Percentiles rank a stretch among this genome's conserved stretches.
Conservation (phyloP, 2,797 vertebrate genomes). For the Danio aesculapii region DNA sequence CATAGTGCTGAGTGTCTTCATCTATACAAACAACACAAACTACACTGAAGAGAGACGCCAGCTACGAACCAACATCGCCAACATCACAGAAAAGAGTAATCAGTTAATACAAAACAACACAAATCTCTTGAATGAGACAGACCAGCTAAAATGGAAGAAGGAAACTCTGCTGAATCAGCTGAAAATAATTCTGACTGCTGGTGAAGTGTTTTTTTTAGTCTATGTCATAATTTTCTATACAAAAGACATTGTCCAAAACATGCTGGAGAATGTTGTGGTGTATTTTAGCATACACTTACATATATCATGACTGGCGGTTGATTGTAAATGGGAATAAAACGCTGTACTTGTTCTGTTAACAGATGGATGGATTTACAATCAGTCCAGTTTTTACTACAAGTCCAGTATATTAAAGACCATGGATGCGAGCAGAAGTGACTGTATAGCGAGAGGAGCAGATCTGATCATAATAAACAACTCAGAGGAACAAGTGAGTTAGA, state of each 20-base stretch:
- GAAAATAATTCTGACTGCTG: not conserved
- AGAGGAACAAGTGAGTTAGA: not conserved
- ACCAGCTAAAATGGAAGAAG: too few species aligned
- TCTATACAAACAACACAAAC: not conserved
- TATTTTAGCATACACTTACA: too few species aligned
- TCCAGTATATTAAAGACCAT: not conserved
- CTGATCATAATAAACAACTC: not conserved
- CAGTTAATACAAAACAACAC: not conserved
- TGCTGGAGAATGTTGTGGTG: too few species aligned
- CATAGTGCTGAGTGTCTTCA: conserved; percentile 1
- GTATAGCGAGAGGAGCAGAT: not conserved
- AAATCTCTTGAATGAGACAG: too few species aligned
- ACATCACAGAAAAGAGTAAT: not conserved
- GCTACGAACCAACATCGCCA: not conserved
- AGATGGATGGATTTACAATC: not conserved
- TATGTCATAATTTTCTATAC: too few species aligned
- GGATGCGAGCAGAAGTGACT: not conserved
- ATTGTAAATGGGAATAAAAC: not conserved
- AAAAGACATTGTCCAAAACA: not conserved
- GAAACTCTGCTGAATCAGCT: too few species aligned
- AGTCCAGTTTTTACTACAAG: not conserved
- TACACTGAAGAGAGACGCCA: not conserved
- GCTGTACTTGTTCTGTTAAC: not conserved
- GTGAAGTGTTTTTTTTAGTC: not conserved
- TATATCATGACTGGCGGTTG: not conserved